Percentiles rank a stretch among this genome's conserved stretches.
phyloP scores from a whole-genome alignment of 2,888 invertebrate genomes.

The Elysia crispata region DNA sequence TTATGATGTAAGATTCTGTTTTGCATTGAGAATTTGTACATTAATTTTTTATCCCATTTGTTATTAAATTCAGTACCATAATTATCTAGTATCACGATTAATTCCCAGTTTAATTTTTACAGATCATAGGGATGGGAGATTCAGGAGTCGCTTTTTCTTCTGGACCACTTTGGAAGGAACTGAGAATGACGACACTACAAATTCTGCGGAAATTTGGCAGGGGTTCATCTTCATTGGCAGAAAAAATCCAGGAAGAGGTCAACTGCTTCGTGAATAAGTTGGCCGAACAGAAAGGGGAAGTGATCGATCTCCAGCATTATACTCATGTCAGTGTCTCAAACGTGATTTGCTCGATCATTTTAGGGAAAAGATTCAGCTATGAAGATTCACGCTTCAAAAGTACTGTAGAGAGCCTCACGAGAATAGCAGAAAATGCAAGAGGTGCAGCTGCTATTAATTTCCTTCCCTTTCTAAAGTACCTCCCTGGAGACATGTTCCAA shows the following conservation, averaged over 20 bases:
- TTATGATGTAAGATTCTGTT: no score
- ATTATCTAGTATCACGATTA: no score
- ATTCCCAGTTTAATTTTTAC: no score
- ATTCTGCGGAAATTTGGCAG: conserved; percentile 25
- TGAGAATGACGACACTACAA: not conserved
- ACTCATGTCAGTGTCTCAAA: not conserved
- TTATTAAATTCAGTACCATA: no score
- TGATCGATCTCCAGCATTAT: not conserved
- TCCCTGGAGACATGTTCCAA: conserved; percentile 23
- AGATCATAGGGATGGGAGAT: no score
- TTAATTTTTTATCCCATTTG: no score
- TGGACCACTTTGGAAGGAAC: conserved; percentile 5
- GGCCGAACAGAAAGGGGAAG: not conserved
- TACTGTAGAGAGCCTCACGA: conserved; percentile 20
- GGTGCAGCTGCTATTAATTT: not conserved
- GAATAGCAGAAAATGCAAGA: not conserved
- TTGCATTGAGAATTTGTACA: no score
- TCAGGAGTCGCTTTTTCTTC: not conserved
- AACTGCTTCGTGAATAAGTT: not conserved
- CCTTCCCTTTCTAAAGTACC: conserved; percentile 16
- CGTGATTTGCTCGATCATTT: conserved; percentile 29
- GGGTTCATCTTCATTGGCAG: conserved; percentile 15
- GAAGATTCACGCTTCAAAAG: conserved; percentile 26
- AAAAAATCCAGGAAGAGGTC: conserved; percentile 28
- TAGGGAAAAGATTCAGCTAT: conserved; percentile 35